These are phyloP conservation scores for Aporrectodea caliginosa DNA, from an alignment of 1,140 invertebrate genomes.

Conservation along the genomic window DNA sequence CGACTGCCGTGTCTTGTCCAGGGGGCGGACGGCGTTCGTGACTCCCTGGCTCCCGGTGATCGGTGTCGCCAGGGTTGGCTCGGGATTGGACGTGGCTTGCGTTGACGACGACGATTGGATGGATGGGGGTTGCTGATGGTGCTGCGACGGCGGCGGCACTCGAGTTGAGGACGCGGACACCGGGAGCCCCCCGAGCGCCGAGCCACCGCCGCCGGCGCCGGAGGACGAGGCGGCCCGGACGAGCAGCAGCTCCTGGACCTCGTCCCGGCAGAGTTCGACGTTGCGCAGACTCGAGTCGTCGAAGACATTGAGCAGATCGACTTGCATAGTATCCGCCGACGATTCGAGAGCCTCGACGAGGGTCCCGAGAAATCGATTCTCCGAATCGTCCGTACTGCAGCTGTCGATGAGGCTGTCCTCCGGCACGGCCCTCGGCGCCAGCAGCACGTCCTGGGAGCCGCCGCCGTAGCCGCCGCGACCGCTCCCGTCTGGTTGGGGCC, in stretches of 20 bases:
- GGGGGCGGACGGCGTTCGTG: too few relatives aligned
- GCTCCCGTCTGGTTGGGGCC: background rate
- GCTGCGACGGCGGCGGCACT: background rate
- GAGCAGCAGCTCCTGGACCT: slow-evolving; percentile 1
- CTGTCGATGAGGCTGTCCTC: slow-evolving; percentile 34
- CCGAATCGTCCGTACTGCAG: slow-evolving; percentile 19
- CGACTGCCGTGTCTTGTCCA: too few relatives aligned
- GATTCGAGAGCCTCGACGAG: slow-evolving; percentile 7
- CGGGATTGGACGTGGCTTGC: too few relatives aligned
- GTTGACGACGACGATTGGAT: too few relatives aligned
- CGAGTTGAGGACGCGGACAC: background rate
- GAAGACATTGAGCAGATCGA: background rate
- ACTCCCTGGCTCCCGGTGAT: too few relatives aligned
- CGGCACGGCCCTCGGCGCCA: slow-evolving; percentile 31
- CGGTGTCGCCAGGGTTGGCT: too few relatives aligned
- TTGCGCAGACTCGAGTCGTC: slow-evolving; percentile 9
- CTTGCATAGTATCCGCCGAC: background rate
- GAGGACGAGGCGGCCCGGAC: background rate
- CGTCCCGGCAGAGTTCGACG: slow-evolving; percentile 18
- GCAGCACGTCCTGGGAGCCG: background rate
- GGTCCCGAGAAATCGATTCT: slow-evolving; percentile 15
- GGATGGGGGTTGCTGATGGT: background rate
- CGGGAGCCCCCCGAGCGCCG: too few relatives aligned
- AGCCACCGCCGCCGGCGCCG: too few relatives aligned
- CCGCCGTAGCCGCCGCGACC: too few relatives aligned